Evolutionary conservation across 2,888 invertebrate genomes (phyloP).

Genomic region (Epiblema foenella): DNA sequence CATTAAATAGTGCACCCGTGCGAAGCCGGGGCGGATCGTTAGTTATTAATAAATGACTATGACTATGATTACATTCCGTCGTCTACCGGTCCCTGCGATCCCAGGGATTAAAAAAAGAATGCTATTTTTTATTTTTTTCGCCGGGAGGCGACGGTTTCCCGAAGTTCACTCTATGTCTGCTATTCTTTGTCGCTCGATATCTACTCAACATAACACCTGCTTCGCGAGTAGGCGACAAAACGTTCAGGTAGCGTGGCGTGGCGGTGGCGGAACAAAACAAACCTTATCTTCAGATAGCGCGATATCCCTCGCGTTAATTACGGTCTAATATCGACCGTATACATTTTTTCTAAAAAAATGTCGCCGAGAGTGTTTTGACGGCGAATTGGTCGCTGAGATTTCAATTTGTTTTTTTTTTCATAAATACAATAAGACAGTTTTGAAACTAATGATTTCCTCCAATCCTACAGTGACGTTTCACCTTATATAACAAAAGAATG

Average conservation of each 20-base stretch:
- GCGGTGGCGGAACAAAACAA: constrained; percentile 68
- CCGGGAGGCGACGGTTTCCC: too few relatives aligned
- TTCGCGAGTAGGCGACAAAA: constrained; percentile 64
- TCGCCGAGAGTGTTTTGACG: constrained; percentile 51
- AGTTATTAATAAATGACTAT: too few relatives aligned
- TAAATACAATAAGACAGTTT: not conserved
- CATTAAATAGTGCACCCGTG: too few relatives aligned
- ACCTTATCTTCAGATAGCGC: constrained; percentile 68
- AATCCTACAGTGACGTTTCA: too few relatives aligned
- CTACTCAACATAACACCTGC: constrained; percentile 64
- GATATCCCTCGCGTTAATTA: constrained; percentile 70
- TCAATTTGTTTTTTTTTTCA: constrained; percentile 23
- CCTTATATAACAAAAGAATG: too few relatives aligned
- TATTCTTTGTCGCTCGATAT: constrained; percentile 52
- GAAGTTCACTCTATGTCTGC: constrained; percentile 4
- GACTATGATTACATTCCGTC: too few relatives aligned
- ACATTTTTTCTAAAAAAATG: constrained; percentile 55
- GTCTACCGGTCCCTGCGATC: too few relatives aligned
- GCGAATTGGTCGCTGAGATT: constrained; percentile 33
- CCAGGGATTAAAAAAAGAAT: too few relatives aligned
- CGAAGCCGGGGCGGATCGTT: too few relatives aligned
- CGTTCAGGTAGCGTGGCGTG: constrained; percentile 58
- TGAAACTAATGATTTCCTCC: not conserved
- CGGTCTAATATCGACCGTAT: constrained; percentile 58
- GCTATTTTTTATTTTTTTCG: too few relatives aligned